These are phyloP conservation scores for Osmerus eperlanus DNA, from an alignment of 2,113 vertebrate species.

Conservation along the genomic window DNA sequence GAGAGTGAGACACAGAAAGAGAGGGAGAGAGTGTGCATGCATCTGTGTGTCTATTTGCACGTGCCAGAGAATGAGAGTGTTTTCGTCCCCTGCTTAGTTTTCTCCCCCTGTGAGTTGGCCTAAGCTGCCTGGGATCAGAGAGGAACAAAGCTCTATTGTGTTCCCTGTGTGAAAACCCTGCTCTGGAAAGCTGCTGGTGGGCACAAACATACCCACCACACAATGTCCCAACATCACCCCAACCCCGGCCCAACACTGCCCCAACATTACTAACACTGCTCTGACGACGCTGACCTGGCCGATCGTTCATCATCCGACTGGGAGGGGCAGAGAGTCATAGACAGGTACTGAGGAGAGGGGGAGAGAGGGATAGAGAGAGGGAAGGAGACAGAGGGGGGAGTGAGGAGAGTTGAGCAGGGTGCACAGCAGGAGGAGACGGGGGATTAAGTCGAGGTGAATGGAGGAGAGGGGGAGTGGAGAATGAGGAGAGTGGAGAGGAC, in stretches of 20 bases:
- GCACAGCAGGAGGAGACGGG: background rate
- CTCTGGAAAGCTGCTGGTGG: constrained; percentile 58
- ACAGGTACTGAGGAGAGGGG: constrained; percentile 31
- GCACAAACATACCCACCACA: constrained; percentile 65
- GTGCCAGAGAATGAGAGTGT: constrained; percentile 19
- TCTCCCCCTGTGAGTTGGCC: constrained; percentile 47
- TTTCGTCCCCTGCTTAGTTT: constrained; percentile 33
- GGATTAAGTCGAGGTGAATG: constrained; percentile 16
- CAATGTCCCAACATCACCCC: constrained; percentile 43
- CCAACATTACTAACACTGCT: constrained; percentile 43
- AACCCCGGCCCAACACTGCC: constrained; percentile 51
- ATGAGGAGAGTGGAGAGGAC: constrained; percentile 35
- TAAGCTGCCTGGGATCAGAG: constrained; percentile 54
- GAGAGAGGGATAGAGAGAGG: constrained; percentile 10
- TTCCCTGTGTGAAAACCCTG: constrained; percentile 50
- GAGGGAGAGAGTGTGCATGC: background rate
- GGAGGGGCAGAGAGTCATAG: constrained; percentile 10
- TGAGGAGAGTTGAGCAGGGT: constrained; percentile 10
- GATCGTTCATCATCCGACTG: constrained; percentile 18
- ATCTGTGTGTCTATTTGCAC: constrained; percentile 17
- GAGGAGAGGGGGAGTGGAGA: no score
- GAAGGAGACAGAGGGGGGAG: constrained; percentile 1
- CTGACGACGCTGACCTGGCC: constrained; percentile 35
- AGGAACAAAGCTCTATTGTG: constrained; percentile 65
- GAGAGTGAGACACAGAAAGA: background rate